These are phyloP conservation scores for Cariama cristata DNA, from an alignment of 2,113 vertebrate species.

Conservation along the genomic window DNA sequence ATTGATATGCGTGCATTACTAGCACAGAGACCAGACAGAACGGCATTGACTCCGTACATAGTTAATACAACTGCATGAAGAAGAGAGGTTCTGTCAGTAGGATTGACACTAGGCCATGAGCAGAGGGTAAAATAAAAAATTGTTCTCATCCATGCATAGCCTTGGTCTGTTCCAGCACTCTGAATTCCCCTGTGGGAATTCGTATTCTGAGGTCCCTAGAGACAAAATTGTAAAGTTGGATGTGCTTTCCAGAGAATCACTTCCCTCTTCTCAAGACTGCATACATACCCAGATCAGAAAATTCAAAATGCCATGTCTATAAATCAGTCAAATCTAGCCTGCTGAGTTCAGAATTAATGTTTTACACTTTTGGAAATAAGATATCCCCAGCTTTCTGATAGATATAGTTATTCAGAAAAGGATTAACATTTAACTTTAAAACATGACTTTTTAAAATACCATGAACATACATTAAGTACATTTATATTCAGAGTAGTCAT, in stretches of 20 bases:
- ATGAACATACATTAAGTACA: not conserved
- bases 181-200: not conserved
- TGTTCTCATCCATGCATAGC: not conserved
- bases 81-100: not conserved
- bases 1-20: not conserved
- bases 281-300: not conserved
- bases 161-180: not conserved
- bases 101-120: not conserved
- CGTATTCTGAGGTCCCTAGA: not conserved
- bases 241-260: not conserved
- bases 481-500: not conserved
- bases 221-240: not conserved
- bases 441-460: not conserved
- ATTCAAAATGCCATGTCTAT: not conserved
- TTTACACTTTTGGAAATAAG: not conserved
- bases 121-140: not conserved
- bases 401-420: not conserved
- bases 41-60: not conserved
- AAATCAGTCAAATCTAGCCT: not conserved
- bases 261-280: not conserved
- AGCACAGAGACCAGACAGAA: not conserved
- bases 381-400: not conserved
- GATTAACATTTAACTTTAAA: not conserved
- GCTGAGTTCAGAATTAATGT: not conserved
- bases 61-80: not conserved